Conservation (phyloP, 2,888 invertebrate species). For the Nebria brevicollis region DNA sequence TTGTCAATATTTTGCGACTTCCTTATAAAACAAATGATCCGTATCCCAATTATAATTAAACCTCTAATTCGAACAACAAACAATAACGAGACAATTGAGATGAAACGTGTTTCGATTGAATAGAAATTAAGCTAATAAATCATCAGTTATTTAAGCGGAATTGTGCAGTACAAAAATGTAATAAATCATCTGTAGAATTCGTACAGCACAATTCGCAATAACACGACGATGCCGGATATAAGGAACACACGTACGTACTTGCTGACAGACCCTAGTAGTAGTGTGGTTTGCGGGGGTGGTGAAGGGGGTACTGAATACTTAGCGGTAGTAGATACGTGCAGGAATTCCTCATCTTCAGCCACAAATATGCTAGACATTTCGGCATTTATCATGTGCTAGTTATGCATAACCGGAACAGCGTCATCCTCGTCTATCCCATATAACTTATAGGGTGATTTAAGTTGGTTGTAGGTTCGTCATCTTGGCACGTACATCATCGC, state of each 20-base stretch:
- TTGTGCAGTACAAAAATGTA: too few species aligned
- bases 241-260: neutral
- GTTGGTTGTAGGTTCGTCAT: neutral
- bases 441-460: neutral
- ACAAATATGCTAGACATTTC: neutral
- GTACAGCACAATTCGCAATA: too few species aligned
- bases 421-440: neutral
- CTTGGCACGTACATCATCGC: neutral
- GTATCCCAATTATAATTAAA: too few species aligned
- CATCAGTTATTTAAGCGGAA: too few species aligned
- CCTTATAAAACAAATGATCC: too few species aligned
- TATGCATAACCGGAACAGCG: neutral
- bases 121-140: too few species aligned
- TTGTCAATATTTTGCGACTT: too few species aligned
- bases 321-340: neutral
- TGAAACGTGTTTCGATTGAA: too few species aligned
- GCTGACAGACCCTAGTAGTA: neutral
- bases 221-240: neutral
- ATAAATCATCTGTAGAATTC: too few species aligned
- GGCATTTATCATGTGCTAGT: neutral
- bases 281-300: neutral
- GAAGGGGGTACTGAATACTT: neutral
- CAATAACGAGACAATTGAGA: too few species aligned
- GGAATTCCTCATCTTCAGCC: neutral
- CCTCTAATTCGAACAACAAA: too few species aligned